Percentiles rank a stretch among this genome's conserved stretches.
Conservation (phyloP, 2,113 vertebrate species). For the Saccopteryx leptura region DNA sequence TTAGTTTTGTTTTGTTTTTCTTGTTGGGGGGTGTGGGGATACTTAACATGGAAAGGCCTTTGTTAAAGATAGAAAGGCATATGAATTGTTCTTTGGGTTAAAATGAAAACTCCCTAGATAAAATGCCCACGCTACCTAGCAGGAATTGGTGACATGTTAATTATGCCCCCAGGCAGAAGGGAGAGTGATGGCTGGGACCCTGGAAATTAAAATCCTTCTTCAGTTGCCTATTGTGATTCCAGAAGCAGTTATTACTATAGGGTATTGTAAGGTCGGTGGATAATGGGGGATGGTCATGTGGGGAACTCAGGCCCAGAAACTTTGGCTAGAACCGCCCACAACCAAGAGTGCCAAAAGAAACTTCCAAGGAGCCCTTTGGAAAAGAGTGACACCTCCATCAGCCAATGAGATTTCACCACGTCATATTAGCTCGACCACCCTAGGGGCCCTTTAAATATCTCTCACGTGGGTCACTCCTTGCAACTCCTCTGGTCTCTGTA, state of each 20-base stretch:
- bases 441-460: too few relatives aligned
- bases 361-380: too few relatives aligned
- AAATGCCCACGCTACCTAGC: neutral
- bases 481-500: too few relatives aligned
- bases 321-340: too few relatives aligned
- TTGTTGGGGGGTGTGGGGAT: rapidly evolving
- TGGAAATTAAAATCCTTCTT: neutral
- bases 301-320: too few relatives aligned
- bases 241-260: neutral
- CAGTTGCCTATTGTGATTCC: neutral
- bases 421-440: too few relatives aligned
- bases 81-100: neutral
- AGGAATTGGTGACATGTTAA: neutral
- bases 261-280: too few relatives aligned
- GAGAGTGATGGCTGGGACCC: neutral
- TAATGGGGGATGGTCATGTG: too few relatives aligned
- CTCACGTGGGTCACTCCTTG: too few relatives aligned
- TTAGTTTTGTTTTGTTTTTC: neutral
- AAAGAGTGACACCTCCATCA: too few relatives aligned
- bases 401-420: too few relatives aligned
- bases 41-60: neutral
- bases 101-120: neutral
- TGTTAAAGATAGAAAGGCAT: neutral
- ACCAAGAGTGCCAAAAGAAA: too few relatives aligned
- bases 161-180: neutral